Evolutionary conservation across 2,888 invertebrate species (phyloP), one percentile per base, ranked within the genome.

Genomic region (Ophraella communa): DNA sequence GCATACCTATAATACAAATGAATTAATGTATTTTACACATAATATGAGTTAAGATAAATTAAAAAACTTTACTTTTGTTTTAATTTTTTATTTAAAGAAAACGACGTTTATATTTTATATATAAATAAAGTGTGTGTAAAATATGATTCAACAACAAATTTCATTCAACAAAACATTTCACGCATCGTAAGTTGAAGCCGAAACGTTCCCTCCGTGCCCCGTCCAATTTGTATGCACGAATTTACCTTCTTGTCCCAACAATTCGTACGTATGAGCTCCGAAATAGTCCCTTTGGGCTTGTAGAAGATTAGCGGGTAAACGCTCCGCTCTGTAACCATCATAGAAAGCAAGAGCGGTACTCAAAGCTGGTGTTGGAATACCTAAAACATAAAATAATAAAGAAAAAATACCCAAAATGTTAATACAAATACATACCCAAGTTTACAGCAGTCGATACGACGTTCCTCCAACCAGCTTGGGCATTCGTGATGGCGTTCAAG

Each of bases 221-320:
- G 98, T 99, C 99, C 99, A 99, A 84, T 99, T 98, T 68, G 98
- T 98, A 83, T 99, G 99, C 2, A 95, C 88, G 80, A 92, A 98
- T 73, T 87, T 88, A 3, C 97, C 98, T 47, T 97, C 97, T 67
- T 92, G 84, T 3, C 86, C 87, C 59, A 95, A 82, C 59, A 97
- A 82, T 84, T 99, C 98, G 78, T 99, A 99, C 0, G 98, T 99
- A 82, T 99, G 99, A 0, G 99, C 98, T 1, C 99, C 99, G 79
- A 99, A 99, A 81, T 96, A 99, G 82, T 99, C 99, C 35, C 99
- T 86, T 81, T 98, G 98, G 0, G 98, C 92, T 87, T 98, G 98
- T 63, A 98, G 85, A 63, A 99, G 85, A 83, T 99, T 99, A 4
- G 99, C 98, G 0, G 99, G 98, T 53, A 98, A 85, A 57, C 88